Percentiles rank a stretch among this genome's conserved stretches.
These are phyloP conservation scores for Hippotragus niger DNA, from an alignment of 2,113 vertebrate species.

Conservation along the genomic window DNA sequence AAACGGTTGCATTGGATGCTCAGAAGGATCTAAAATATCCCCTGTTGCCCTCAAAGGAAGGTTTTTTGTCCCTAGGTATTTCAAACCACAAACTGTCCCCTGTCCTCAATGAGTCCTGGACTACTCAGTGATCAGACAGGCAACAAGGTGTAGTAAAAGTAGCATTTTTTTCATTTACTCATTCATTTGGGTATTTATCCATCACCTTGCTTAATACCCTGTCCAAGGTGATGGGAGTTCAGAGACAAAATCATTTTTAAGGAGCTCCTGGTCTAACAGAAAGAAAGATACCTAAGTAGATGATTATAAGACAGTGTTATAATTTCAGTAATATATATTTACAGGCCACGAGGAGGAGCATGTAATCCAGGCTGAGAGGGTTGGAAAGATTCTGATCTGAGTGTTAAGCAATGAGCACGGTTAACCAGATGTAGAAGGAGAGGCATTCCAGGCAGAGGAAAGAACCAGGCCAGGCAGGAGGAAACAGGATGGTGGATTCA, in stretches of 20 bases:
- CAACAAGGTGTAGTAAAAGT: not conserved
- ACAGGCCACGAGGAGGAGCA: not conserved
- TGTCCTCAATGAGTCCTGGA: not conserved
- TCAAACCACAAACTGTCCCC: not conserved
- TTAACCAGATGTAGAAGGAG: not conserved
- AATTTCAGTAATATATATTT: not conserved
- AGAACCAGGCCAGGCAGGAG: not conserved
- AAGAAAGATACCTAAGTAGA: not conserved
- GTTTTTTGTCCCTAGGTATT: not conserved
- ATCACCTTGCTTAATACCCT: not conserved
- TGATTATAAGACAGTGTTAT: not conserved
- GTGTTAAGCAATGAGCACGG: not conserved
- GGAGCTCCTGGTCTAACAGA: not conserved
- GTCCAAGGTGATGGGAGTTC: not conserved
- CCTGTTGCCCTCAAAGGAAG: not conserved
- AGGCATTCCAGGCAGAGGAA: not conserved
- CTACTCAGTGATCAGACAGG: not conserved
- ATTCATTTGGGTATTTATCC: not conserved
- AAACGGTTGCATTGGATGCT: not conserved
- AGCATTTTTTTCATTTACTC: not conserved
- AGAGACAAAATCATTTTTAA: not conserved
- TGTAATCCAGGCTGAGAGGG: not conserved
- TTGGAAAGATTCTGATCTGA: not conserved
- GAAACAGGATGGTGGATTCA: not conserved
- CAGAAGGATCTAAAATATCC: not conserved